Base-by-base conservation (phyloP, 2,888 invertebrate genomes). In the Heliconius aoede region DNA sequence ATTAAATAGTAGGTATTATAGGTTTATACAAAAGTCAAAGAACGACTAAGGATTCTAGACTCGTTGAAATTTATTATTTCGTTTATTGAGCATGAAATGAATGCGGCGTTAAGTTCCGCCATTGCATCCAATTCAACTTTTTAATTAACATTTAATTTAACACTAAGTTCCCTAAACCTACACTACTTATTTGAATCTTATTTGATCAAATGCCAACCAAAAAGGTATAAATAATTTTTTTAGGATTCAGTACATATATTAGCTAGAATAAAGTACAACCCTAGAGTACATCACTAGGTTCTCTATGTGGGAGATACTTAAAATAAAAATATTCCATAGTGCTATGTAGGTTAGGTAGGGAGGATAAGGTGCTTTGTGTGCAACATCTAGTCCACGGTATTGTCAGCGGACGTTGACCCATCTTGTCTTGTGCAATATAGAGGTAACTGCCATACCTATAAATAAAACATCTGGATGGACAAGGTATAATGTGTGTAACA, bases 331-430 rank as follows among this genome's bases (percentile, higher is more conserved):
- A 46, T 67, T 40, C 26, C 30, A n/a, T 58, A 55, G 30, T 55
- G n/a, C 36, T 58, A 58, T 71, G 36, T 61, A 72, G 55, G 69
- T 26, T 61, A 60, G 60, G 60, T 69, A 30, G 46, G 15, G 21
- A 74, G 51, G 61, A 32, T 60, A 58, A 65, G 36, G 32, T 64
- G 36, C 55, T 36, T 72, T 71, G 58, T 71, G 60, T 30, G 61
- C 58, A 62, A 26, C 74, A 64, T 55, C 64, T 62, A 36, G 64
- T 72, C 55, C 76, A 72, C 51, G 84, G 85, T 86, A 88, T 89
- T 89, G 90, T 88, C 82, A 83, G 79, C 85, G 92, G 90, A 88
- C 92, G 84, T 81, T 83, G 91, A 91, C 90, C 91, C 81, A 83
- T 77, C 84, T 89, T 88, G 85, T 77, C 84, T 89, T 88, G 85